phyloP scores from a whole-genome alignment of 2,888 invertebrate genomes.

The Drosophila cracens region DNA sequence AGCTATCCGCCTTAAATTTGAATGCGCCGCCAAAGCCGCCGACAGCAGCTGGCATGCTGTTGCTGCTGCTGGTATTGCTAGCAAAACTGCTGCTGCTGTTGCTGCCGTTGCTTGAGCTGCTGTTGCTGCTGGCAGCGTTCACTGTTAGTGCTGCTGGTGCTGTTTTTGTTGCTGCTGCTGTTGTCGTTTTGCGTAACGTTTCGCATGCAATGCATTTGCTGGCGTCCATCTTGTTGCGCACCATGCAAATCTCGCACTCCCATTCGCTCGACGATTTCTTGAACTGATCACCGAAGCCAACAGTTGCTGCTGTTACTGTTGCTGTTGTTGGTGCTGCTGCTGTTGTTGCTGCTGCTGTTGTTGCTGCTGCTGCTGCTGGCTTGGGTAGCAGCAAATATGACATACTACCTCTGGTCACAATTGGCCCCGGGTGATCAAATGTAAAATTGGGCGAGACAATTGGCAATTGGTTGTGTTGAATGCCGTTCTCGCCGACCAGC shows the following conservation, averaged over 20 bases:
- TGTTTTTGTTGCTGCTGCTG: not conserved
- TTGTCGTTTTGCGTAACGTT: constrained; percentile 80
- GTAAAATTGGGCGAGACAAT: constrained; percentile 86
- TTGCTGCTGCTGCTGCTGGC: constrained; percentile 24
- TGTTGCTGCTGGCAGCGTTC: not conserved
- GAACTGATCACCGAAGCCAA: constrained; percentile 84
- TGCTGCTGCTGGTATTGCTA: constrained; percentile 14
- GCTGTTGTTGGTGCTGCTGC: not conserved
- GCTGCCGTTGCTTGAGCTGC: constrained; percentile 6
- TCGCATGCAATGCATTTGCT: constrained; percentile 87
- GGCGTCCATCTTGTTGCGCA: constrained; percentile 86
- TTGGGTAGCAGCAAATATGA: constrained; percentile 81
- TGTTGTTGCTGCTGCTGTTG: constrained; percentile 25
- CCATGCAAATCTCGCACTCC: constrained; percentile 89
- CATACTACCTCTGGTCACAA: constrained; percentile 85
- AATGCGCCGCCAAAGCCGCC: constrained; percentile 84
- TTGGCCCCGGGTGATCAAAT: constrained; percentile 86
- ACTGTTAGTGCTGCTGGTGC: not conserved
- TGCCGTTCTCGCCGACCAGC: constrained; percentile 48
- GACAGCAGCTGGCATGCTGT: constrained; percentile 2
- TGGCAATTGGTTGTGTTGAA: not conserved
- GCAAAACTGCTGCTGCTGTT: constrained; percentile 2
- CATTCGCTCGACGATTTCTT: constrained; percentile 87
- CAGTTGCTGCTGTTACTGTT: not conserved
- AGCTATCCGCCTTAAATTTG: constrained; percentile 86